A percentile compares a stretch with the other conserved stretches of the same genome.
Evolutionary conservation across 2,888 invertebrate species (phyloP).

Genomic region (Timema podura): DNA sequence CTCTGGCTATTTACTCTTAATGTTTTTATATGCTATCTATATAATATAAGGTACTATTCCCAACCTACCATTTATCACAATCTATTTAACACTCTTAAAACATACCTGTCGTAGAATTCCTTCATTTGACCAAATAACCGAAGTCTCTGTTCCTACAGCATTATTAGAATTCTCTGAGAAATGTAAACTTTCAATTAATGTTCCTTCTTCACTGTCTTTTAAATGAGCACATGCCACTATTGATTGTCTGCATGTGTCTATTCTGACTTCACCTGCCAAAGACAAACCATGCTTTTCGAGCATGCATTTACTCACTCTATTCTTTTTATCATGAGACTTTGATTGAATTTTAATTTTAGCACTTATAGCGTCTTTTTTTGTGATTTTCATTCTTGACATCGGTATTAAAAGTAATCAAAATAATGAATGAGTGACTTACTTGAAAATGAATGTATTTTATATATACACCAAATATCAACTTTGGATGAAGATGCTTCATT

Average conservation of each 20-base stretch:
- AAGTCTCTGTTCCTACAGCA: background rate
- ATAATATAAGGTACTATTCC: too few species aligned
- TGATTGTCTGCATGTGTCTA: too few species aligned
- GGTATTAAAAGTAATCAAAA: background rate
- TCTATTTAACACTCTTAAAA: too few species aligned
- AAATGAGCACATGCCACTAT: too few species aligned
- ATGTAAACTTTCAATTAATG: background rate
- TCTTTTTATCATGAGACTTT: background rate
- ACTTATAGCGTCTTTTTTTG: background rate
- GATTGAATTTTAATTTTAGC: background rate
- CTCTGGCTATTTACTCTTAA: too few species aligned
- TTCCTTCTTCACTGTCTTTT: too few species aligned
- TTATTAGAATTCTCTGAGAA: background rate
- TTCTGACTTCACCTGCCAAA: background rate
- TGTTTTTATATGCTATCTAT: too few species aligned
- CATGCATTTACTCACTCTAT: background rate
- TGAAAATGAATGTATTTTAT: background rate
- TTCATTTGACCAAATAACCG: slow-evolving; percentile 12
- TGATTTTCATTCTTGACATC: background rate
- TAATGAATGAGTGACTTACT: background rate
- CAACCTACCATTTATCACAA: too few species aligned
- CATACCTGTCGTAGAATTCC: slow-evolving; percentile 13
- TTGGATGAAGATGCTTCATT: too few species aligned
- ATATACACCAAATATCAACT: too few species aligned
- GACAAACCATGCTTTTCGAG: background rate